phyloP scores from a whole-genome alignment of 2,797 vertebrate species.

The Miichthys miiuy region DNA sequence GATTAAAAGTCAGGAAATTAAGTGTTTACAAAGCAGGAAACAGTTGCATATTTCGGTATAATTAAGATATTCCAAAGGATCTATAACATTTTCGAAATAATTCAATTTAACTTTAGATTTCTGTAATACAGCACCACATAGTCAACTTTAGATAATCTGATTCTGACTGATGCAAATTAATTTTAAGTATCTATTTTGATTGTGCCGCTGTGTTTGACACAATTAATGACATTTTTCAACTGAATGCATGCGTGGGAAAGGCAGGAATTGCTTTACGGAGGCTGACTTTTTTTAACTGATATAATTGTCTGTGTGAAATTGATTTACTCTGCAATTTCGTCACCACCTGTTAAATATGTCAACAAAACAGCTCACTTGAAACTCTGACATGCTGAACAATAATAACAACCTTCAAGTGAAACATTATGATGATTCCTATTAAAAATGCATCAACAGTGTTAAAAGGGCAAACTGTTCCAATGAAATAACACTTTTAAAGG shows the following conservation, averaged over 20 bases:
- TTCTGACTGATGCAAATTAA: conserved; percentile 51
- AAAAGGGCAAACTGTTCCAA: conserved; percentile 1
- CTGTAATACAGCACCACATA: conserved; percentile 10
- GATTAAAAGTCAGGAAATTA: conserved; percentile 12
- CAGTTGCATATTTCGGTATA: conserved; percentile 5
- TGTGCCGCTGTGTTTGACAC: conserved; percentile 38
- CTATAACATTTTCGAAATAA: conserved; percentile 24
- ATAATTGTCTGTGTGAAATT: conserved; percentile 49
- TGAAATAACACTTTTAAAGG: not conserved
- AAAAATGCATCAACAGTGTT: conserved; percentile 22
- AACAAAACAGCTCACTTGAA: conserved; percentile 11
- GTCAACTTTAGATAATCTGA: conserved; percentile 29
- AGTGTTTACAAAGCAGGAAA: conserved; percentile 24
- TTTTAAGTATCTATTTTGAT: conserved; percentile 46
- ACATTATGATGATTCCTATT: conserved; percentile 21
- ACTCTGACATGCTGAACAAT: conserved; percentile 18
- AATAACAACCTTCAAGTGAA: conserved; percentile 38
- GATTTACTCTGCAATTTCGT: conserved; percentile 43
- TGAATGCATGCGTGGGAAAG: conserved; percentile 26
- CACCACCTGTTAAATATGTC: conserved; percentile 43
- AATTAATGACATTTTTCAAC: conserved; percentile 56
- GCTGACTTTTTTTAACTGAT: conserved; percentile 34
- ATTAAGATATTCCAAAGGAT: conserved; percentile 40
- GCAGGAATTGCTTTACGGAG: conserved; percentile 23
- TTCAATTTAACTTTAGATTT: conserved; percentile 40